These are phyloP conservation scores for Ceramica pisi DNA, from an alignment of 2,888 invertebrate genomes.

Conservation along the genomic window DNA sequence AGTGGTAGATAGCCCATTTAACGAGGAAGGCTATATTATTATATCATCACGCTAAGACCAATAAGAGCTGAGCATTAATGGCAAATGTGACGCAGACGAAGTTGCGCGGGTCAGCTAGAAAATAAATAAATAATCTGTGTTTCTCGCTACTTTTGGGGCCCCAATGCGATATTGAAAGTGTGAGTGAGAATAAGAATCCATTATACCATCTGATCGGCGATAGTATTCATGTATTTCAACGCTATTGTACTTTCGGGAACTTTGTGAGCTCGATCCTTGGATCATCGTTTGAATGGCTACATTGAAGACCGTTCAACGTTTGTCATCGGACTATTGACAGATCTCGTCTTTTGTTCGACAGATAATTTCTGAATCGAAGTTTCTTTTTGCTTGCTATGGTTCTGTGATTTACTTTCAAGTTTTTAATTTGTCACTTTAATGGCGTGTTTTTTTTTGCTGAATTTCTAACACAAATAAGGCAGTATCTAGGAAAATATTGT, in stretches of 20 bases:
- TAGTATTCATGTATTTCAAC: conserved; percentile 82
- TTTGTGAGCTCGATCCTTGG: conserved; percentile 72
- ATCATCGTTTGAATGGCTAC: conserved; percentile 72
- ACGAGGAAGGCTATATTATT: too few relatives aligned
- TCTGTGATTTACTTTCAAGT: conserved; percentile 16
- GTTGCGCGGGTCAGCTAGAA: too few relatives aligned
- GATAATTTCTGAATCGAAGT: conserved; percentile 49
- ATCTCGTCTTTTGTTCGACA: conserved; percentile 58
- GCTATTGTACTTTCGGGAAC: conserved; percentile 76
- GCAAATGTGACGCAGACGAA: too few relatives aligned
- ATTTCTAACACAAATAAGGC: not conserved
- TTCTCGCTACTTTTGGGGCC: conserved; percentile 42
- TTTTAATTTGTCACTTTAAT: conserved; percentile 17
- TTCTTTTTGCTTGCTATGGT: conserved; percentile 40
- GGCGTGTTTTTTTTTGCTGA: not conserved
- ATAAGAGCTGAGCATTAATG: too few relatives aligned
- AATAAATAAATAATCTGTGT: not conserved
- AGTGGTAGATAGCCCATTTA: too few relatives aligned
- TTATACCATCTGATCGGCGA: conserved; percentile 75
- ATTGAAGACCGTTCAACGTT: conserved; percentile 70
- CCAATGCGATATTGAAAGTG: conserved; percentile 71
- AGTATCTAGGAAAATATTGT: not conserved
- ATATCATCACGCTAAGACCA: too few relatives aligned
- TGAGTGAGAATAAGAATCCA: conserved; percentile 67
- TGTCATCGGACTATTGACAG: conserved; percentile 73